These are phyloP conservation scores for Taenioides sp. DNA, from an alignment of 2,797 vertebrate species.

Conservation along the genomic window DNA sequence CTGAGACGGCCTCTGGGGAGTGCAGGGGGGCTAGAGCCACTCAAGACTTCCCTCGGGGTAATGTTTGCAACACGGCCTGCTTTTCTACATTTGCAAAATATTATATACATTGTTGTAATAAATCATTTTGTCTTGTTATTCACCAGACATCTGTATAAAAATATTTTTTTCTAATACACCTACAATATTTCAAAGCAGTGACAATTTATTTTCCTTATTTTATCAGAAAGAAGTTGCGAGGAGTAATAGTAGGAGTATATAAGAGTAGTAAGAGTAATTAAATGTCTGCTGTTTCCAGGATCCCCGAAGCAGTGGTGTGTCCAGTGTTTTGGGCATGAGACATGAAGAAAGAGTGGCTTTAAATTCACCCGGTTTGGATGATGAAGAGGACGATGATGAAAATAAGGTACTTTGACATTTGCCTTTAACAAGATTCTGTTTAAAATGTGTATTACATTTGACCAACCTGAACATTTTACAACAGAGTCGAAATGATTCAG, in stretches of 20 bases:
- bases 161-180: too few species aligned
- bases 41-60: conserved; percentile 71
- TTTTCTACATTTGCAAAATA: not conserved
- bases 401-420: conserved; percentile 54
- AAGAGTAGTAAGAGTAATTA: too few species aligned
- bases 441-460: not conserved
- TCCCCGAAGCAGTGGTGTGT: conserved; percentile 43
- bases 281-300: conserved; percentile 40
- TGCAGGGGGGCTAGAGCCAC: conserved; percentile 55
- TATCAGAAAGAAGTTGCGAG: not conserved
- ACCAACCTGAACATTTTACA: conserved; percentile 17
- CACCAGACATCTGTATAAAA: too few species aligned
- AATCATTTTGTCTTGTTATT: too few species aligned
- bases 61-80: not conserved
- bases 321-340: conserved; percentile 60
- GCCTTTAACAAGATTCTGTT: not conserved
- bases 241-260: not conserved
- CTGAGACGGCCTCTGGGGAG: not conserved
- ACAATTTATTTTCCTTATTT: not conserved
- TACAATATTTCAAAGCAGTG: not conserved
- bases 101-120: too few species aligned
- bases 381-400: conserved; percentile 47
- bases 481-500: conserved; percentile 68
- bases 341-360: conserved; percentile 70
- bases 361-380: conserved; percentile 46